These are phyloP conservation scores for Lasius fuliginosus DNA, from an alignment of 2,888 invertebrate species.

Conservation along the genomic window DNA sequence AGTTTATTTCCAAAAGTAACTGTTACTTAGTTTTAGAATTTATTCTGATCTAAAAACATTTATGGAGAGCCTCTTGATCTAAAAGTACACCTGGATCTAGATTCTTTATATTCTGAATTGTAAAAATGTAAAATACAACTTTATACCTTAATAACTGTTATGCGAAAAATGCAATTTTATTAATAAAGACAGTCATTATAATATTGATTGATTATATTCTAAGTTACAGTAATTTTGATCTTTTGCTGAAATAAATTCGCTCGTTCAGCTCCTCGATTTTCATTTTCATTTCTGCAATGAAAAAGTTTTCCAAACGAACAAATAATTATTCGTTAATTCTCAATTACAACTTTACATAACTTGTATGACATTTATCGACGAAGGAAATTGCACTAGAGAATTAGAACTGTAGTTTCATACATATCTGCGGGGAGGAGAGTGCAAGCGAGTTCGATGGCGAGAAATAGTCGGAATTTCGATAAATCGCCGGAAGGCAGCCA, in stretches of 20 bases:
- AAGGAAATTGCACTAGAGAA: neutral
- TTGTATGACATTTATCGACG: neutral
- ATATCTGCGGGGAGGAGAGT: neutral
- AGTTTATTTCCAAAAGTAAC: neutral
- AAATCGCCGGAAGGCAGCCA: conserved; percentile 20
- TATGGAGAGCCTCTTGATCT: too few species aligned
- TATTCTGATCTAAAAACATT: neutral
- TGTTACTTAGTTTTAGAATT: conserved; percentile 9
- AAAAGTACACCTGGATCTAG: neutral
- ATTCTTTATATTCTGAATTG: neutral
- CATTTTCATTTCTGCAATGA: neutral
- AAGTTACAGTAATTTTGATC: neutral
- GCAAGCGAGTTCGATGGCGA: neutral
- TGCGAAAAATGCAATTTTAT: neutral
- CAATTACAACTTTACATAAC: neutral
- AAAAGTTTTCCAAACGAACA: neutral
- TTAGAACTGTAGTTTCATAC: neutral
- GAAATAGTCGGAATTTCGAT: conserved; percentile 20
- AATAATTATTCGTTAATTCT: neutral
- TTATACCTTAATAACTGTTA: neutral
- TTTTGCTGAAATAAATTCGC: neutral
- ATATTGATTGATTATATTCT: neutral
- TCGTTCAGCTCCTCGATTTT: neutral
- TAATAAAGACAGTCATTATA: neutral
- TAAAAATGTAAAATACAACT: neutral